phyloP scores from a whole-genome alignment of 92 coral and sea anemone genomes.

The Plumapathes pennacea region DNA sequence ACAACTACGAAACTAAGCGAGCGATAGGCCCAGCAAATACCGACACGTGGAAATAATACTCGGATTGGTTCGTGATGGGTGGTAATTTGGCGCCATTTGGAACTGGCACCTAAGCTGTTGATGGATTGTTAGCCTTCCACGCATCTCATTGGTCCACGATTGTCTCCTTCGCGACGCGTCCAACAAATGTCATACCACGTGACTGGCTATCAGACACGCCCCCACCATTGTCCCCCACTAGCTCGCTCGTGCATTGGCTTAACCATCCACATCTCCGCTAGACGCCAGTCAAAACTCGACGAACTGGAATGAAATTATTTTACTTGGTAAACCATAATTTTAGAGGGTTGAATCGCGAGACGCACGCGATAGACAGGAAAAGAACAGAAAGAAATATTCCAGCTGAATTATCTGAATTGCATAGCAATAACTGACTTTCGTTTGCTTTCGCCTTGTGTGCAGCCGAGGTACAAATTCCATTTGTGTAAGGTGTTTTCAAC shows the following conservation, averaged over 20 bases:
- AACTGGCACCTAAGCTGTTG: constrained; percentile 92
- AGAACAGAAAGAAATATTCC: too few relatives aligned
- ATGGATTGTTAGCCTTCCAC: constrained; percentile 69
- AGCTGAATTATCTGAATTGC: too few relatives aligned
- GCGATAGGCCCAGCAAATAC: constrained; percentile 81
- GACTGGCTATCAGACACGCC: constrained; percentile 71
- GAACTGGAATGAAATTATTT: too few relatives aligned
- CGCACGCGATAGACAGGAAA: too few relatives aligned
- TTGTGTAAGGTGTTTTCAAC: too few relatives aligned
- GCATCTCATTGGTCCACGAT: constrained; percentile 69
- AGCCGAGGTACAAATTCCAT: too few relatives aligned
- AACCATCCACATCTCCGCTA: too few relatives aligned
- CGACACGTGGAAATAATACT: constrained; percentile 95
- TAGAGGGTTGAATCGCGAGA: too few relatives aligned
- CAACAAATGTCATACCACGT: constrained; percentile 60
- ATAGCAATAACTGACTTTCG: too few relatives aligned
- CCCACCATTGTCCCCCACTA: constrained; percentile 71
- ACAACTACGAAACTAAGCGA: constrained; percentile 98
- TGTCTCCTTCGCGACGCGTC: constrained; percentile 61
- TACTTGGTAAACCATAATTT: too few relatives aligned
- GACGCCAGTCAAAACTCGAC: too few relatives aligned
- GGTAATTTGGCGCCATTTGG: constrained; percentile 98
- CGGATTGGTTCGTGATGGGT: constrained; percentile 96
- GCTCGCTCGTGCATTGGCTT: constrained; percentile 46
- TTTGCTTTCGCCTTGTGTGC: too few relatives aligned